Percentiles rank a stretch among this genome's conserved stretches.
Evolutionary conservation across 1,140 invertebrate species (phyloP).

Genomic region (Alviniconcha marisindica): DNA sequence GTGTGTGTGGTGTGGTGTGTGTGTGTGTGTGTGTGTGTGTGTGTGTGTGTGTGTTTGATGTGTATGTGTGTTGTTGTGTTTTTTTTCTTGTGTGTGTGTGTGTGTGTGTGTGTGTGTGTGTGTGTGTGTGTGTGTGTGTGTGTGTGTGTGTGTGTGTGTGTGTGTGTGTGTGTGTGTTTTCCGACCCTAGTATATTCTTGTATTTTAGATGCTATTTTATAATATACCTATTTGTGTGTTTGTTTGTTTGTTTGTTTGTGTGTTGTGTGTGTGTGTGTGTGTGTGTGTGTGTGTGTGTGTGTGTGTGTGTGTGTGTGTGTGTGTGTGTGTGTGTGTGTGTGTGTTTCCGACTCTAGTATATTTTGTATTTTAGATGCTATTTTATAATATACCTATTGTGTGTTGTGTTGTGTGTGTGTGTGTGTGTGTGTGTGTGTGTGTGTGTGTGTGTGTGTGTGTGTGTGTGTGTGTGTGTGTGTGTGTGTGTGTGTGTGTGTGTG

Average conservation of each 20-base stretch:
- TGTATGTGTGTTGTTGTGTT: no score
- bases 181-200: no score
- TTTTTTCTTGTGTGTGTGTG: no score
- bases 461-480: conserved; percentile 26
- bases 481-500: conserved; percentile 13
- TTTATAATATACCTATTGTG: no score
- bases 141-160: conserved; percentile 5
- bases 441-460: not conserved
- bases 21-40: conserved; percentile 14
- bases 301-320: not conserved
- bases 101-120: conserved; percentile 23
- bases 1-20: conserved; percentile 12
- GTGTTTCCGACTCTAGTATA: no score
- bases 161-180: not conserved
- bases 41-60: not conserved
- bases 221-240: not conserved
- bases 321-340: no score
- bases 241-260: not conserved
- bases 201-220: no score
- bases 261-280: conserved; percentile 28
- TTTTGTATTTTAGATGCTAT: no score
- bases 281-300: not conserved
- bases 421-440: not conserved
- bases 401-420: no score
- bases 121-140: conserved; percentile 9